Percentiles rank a stretch among this genome's conserved stretches.
Evolutionary conservation across 1,140 invertebrate species (phyloP).

Genomic region (Drosophila lowei): DNA sequence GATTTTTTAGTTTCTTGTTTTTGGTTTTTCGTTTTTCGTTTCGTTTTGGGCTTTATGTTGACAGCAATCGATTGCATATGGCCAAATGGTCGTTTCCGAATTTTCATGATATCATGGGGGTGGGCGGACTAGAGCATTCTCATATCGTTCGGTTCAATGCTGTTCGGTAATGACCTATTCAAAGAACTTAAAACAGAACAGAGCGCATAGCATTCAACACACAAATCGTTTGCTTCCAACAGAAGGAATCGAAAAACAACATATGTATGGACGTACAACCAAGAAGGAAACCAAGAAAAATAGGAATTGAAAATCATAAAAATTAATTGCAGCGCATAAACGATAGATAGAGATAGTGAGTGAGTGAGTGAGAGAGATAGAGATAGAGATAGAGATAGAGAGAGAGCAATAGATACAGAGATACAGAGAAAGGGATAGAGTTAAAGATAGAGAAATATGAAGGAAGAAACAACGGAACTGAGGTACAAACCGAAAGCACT

Average conservation of each 20-base stretch:
- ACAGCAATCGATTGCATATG: slow-evolving; percentile 67
- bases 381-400: slow-evolving; percentile 24
- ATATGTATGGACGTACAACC: slow-evolving; percentile 37
- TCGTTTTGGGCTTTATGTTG: slow-evolving; percentile 55
- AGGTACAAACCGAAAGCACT: slow-evolving; percentile 75
- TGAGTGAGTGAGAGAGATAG: background rate
- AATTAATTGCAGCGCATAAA: slow-evolving; percentile 61
- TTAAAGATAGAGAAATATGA: slow-evolving; percentile 33
- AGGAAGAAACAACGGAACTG: slow-evolving; percentile 53
- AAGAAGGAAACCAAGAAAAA: slow-evolving; percentile 27
- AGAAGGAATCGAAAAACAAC: slow-evolving; percentile 35
- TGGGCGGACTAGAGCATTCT: slow-evolving; percentile 27
- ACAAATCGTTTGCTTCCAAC: slow-evolving; percentile 47
- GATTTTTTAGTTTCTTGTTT: slow-evolving; percentile 12
- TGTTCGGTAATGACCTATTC: slow-evolving; percentile 58
- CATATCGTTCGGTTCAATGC: slow-evolving; percentile 46
- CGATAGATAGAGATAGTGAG: slow-evolving; percentile 36
- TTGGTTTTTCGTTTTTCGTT: slow-evolving; percentile 30
- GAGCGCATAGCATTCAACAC: slow-evolving; percentile 71
- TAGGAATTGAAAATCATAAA: slow-evolving; percentile 50
- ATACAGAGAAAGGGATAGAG: slow-evolving; percentile 30
- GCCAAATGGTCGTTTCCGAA: slow-evolving; percentile 46
- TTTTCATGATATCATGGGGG: slow-evolving; percentile 45
- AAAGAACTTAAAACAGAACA: slow-evolving; percentile 66
- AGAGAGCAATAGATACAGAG: slow-evolving; percentile 2